Conservation (phyloP, 2,888 invertebrate species). For the Drosophila kanekoi region DNA sequence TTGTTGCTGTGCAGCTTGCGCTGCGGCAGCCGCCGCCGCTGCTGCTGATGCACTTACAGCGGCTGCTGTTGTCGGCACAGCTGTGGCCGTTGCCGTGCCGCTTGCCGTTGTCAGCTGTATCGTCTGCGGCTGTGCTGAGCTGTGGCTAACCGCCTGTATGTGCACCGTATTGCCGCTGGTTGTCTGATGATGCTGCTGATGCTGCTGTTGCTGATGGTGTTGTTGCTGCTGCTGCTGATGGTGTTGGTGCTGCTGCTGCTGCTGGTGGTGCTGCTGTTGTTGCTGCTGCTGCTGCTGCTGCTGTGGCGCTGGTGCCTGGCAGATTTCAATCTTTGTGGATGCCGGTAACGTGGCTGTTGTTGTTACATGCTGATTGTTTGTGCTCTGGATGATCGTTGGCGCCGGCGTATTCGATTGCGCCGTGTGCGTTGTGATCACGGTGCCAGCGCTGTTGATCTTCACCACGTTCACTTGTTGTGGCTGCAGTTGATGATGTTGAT, state of each 20-base stretch:
- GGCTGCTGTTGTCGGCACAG: slow-evolving; percentile 66
- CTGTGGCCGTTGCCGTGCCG: slow-evolving; percentile 73
- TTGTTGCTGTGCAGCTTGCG: slow-evolving; percentile 54
- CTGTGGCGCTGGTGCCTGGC: slow-evolving; percentile 79
- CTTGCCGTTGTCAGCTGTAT: slow-evolving; percentile 69
- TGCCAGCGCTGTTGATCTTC: slow-evolving; percentile 84
- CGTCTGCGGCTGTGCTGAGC: slow-evolving; percentile 58
- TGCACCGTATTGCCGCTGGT: slow-evolving; percentile 63
- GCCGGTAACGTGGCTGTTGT: slow-evolving; percentile 82
- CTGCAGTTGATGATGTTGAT: slow-evolving; percentile 36
- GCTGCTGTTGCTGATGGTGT: slow-evolving; percentile 32
- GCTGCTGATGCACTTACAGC: slow-evolving; percentile 68
- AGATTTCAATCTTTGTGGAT: slow-evolving; percentile 84
- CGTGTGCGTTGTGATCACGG: slow-evolving; percentile 83
- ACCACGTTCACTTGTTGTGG: slow-evolving; percentile 84
- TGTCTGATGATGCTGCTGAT: slow-evolving; percentile 48
- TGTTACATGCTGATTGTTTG: slow-evolving; percentile 83
- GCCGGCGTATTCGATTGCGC: slow-evolving; percentile 75
- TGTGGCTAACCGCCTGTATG: slow-evolving; percentile 59
- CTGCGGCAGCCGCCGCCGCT: slow-evolving; percentile 46
- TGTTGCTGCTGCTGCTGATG: slow-evolving; percentile 5
- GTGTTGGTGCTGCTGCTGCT: slow-evolving; percentile 28
- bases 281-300: slow-evolving; percentile 63
- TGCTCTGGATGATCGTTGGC: slow-evolving; percentile 83
- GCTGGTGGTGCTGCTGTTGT: slow-evolving; percentile 39